phyloP scores from a whole-genome alignment of 2,888 invertebrate species.

The Tinea pellionella region DNA sequence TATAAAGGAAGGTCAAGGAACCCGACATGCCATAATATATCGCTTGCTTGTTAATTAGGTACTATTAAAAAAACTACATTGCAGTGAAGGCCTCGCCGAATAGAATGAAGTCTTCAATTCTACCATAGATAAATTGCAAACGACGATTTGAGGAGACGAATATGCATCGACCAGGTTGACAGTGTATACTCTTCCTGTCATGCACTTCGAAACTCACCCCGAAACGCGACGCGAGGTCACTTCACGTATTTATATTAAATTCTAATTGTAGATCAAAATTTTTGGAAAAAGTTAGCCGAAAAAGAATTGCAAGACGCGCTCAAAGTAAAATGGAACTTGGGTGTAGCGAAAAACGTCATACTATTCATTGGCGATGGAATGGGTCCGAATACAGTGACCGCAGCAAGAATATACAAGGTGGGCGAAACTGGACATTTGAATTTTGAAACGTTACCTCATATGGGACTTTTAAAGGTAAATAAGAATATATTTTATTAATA shows the following conservation, averaged over 20 bases:
- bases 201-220: too few relatives aligned
- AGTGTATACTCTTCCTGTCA: too few relatives aligned
- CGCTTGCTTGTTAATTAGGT: not conserved
- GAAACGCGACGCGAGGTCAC: too few relatives aligned
- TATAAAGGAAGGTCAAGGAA: not conserved
- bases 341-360: slow-evolving; percentile 83
- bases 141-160: too few relatives aligned
- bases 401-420: slow-evolving; percentile 81
- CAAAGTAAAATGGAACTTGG: slow-evolving; percentile 66
- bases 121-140: too few relatives aligned
- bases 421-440: slow-evolving; percentile 79
- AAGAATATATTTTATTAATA: too few relatives aligned
- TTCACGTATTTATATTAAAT: too few relatives aligned
- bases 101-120: too few relatives aligned
- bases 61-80: not conserved
- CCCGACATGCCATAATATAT: not conserved
- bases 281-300: slow-evolving; percentile 60
- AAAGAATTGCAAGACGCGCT: slow-evolving; percentile 69
- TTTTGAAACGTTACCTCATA: slow-evolving; percentile 86
- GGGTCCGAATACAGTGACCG: slow-evolving; percentile 87
- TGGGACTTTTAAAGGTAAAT: slow-evolving; percentile 85
- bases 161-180: too few relatives aligned
- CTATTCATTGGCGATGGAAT: slow-evolving; percentile 92
- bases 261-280: slow-evolving; percentile 38
- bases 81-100: too few relatives aligned